phyloP scores from a whole-genome alignment of 2,797 vertebrate species.

The Amazona finschi region DNA sequence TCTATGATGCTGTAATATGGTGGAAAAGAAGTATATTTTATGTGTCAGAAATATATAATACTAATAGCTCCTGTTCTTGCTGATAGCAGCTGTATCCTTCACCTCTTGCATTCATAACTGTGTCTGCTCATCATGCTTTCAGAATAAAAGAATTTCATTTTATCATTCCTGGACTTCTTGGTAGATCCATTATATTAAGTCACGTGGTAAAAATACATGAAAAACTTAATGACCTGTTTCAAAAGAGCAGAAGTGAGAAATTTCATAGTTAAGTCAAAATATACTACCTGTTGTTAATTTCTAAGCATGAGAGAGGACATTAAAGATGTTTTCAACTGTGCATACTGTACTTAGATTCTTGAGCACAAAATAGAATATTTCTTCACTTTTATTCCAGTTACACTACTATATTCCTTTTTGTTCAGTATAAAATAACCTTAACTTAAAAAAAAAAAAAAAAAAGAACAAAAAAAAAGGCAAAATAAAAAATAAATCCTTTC shows the following conservation, averaged over 20 bases:
- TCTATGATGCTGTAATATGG: not conserved
- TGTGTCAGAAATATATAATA: not conserved
- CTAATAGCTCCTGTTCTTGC: not conserved
- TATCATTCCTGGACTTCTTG: not conserved
- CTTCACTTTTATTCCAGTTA: not conserved
- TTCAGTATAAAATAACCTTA: not conserved
- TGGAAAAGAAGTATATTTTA: not conserved
- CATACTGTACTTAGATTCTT: not conserved
- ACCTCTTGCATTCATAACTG: not conserved
- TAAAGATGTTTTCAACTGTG: not conserved
- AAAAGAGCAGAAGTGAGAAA: not conserved
- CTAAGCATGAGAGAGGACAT: not conserved
- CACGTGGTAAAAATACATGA: not conserved
- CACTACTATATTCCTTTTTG: not conserved
- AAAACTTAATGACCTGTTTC: not conserved
- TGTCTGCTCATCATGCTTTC: not conserved
- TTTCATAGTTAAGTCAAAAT: not conserved
- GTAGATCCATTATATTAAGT: not conserved
- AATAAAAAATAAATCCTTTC: not conserved
- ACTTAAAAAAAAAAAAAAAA: not conserved
- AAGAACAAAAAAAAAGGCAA: not conserved
- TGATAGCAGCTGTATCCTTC: not conserved
- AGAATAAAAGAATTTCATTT: not conserved
- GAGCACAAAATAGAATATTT: not conserved
- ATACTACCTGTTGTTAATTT: not conserved